Conservation (phyloP, 2,113 vertebrate species). For the Sula dactylatra region DNA sequence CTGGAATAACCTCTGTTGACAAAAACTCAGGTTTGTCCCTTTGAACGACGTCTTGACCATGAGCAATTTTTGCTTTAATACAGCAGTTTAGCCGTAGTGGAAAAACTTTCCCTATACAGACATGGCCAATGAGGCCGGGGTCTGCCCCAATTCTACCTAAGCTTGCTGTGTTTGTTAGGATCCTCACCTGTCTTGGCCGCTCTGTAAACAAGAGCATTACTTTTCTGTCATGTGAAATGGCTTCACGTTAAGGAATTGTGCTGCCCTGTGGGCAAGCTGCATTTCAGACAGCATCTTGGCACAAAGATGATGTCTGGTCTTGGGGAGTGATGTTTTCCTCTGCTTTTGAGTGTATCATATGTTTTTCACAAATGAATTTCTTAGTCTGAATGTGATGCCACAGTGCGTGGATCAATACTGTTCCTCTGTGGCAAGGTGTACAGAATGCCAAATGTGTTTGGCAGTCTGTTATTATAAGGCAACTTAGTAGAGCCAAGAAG, state of each 20-base stretch:
- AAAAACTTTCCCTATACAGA: not conserved
- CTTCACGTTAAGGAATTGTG: not conserved
- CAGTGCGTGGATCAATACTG: constrained; percentile 5
- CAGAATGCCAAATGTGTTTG: constrained; percentile 43
- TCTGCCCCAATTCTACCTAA: not conserved
- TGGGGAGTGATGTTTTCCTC: constrained; percentile 19
- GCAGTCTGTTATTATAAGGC: constrained; percentile 4
- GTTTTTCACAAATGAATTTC: constrained; percentile 28
- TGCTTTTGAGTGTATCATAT: constrained; percentile 25
- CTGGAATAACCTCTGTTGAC: not conserved
- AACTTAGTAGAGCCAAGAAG: constrained; percentile 43
- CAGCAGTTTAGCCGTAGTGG: not conserved
- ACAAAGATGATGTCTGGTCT: not conserved
- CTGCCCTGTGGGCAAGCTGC: not conserved
- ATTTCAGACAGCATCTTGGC: not conserved
- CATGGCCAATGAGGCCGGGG: not conserved
- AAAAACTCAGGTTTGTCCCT: not conserved
- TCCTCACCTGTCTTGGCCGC: not conserved
- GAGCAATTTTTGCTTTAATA: not conserved
- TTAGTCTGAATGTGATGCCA: constrained; percentile 6
- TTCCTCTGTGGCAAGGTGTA: constrained; percentile 46
- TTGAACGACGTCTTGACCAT: not conserved
- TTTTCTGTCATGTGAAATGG: not conserved
- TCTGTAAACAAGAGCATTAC: not conserved
- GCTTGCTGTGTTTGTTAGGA: not conserved